Conservation (phyloP, 2,113 vertebrate species). For the Sinocyclocheilus rhinocerous region DNA sequence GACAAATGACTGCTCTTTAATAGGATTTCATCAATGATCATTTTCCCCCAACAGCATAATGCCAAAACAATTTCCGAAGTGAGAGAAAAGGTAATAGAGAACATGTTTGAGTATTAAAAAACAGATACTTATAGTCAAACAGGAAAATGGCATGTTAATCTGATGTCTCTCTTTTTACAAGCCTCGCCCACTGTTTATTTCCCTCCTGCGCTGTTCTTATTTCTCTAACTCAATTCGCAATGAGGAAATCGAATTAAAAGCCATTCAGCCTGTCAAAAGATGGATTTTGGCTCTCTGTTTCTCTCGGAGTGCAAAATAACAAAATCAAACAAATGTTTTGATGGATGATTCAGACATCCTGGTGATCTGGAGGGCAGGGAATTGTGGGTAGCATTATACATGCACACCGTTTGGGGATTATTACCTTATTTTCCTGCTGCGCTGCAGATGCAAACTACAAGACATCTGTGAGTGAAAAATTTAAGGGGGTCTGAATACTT, state of each 20-base stretch:
- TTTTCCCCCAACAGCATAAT: slow-evolving; percentile 34
- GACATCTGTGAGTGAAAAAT: slow-evolving; percentile 1
- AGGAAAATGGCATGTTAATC: slow-evolving; percentile 35
- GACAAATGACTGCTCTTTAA: slow-evolving; percentile 29
- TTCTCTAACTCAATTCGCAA: slow-evolving; percentile 63
- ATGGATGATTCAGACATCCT: slow-evolving; percentile 46
- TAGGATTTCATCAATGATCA: slow-evolving; percentile 43
- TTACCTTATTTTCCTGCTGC: slow-evolving; percentile 34
- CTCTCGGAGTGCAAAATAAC: slow-evolving; percentile 20
- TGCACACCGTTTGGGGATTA: slow-evolving; percentile 2
- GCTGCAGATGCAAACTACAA: slow-evolving; percentile 20
- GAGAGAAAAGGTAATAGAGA: slow-evolving; percentile 16
- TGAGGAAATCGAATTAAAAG: slow-evolving; percentile 71
- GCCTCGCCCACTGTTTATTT: slow-evolving; percentile 27
- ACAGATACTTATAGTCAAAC: slow-evolving; percentile 13
- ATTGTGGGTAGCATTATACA: slow-evolving; percentile 34
- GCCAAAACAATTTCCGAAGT: slow-evolving; percentile 45
- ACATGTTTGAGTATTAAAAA: slow-evolving; percentile 17
- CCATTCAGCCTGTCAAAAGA: slow-evolving; percentile 66
- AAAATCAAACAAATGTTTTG: slow-evolving; percentile 32
- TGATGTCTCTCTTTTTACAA: slow-evolving; percentile 19
- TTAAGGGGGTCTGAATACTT: too few relatives aligned
- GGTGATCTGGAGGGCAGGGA: slow-evolving; percentile 20
- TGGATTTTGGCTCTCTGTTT: slow-evolving; percentile 54
- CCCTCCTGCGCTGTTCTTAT: slow-evolving; percentile 55